Base-by-base conservation (phyloP, 2,797 vertebrate species). In the Avahi laniger region DNA sequence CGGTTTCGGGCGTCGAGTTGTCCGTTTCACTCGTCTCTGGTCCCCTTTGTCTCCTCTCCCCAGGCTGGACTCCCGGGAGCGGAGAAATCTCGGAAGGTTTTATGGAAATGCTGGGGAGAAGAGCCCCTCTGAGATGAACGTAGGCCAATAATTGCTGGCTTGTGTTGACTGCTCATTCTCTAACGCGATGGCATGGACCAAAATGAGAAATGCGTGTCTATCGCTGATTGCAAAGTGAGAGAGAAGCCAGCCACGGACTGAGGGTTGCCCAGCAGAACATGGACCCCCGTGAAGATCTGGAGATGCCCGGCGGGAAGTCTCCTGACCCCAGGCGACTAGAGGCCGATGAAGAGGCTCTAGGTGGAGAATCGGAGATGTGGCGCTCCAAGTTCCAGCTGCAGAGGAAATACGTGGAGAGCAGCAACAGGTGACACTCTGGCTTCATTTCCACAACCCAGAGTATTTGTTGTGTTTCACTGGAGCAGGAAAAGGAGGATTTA, bases 391-490 rank as follows among this genome's bases (percentile, higher is more conserved):
- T n/a, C 18, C 72, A 13, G 22, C 70, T 48, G 59, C 96, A 11
- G 8, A 84, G 88, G 89, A 17, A 30, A 26, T 33, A 3, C 35
- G 46, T 13, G 35, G 83, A 89, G 48, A n/a, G 87, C 89, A 33
- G 48, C 59, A 35, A 30, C 95, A 98, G 98, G 98, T 98, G 97
- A 97, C 38, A 18, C 38, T 2, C 24, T 22, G 24, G n/a, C n/a
- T n/a, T 22, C 46, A n/a, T n/a, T 30, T 7, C 41, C 28, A 8
- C 17, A 10, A 7, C 41, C 79, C 15, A 43, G 7, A 12, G 7
- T 5, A 57, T 84, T n/a, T 28, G 75, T 43, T 6, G 41, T 38
- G 50, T 24, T 67, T 70, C 5, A 12, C 20, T 14, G n/a, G 59
- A 28, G 35, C 1, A 1, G 59, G 50, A 3, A 41, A 24, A 4